phyloP scores from a whole-genome alignment of 2,888 invertebrate genomes.

The Tiliacea citrago region DNA sequence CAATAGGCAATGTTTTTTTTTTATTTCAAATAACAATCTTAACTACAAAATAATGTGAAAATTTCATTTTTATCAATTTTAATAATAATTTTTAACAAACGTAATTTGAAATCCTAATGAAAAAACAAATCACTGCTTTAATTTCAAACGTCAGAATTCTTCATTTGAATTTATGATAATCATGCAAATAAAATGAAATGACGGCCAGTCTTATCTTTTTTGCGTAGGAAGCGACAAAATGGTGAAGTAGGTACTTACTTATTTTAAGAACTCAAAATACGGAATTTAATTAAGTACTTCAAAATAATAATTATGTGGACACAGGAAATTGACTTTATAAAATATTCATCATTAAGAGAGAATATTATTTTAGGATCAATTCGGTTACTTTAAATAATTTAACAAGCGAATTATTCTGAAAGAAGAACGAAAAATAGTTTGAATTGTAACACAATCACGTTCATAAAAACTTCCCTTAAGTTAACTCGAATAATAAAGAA shows the following conservation, averaged over 20 bases:
- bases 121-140: neutral
- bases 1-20: neutral
- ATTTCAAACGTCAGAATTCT: conserved; percentile 27
- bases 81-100: neutral
- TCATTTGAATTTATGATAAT: conserved; percentile 29
- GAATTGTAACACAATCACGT: too few species aligned
- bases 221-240: neutral
- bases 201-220: conserved; percentile 1
- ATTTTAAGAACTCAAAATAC: conserved; percentile 9
- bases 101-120: neutral
- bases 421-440: too few species aligned
- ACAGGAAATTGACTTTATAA: conserved; percentile 33
- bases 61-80: neutral
- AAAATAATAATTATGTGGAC: conserved; percentile 18
- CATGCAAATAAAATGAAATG: conserved; percentile 5
- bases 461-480: too few species aligned
- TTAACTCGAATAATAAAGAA: too few species aligned
- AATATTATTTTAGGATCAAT: conserved; percentile 11
- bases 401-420: too few species aligned
- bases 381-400: too few species aligned
- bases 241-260: neutral
- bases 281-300: conserved; percentile 34
- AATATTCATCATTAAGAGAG: too few species aligned
- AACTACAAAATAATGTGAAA: neutral
- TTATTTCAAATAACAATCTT: neutral